Percentiles rank a stretch among this genome's conserved stretches.
Evolutionary conservation across 2,113 vertebrate species (phyloP).

Genomic region (Columba janthina): DNA sequence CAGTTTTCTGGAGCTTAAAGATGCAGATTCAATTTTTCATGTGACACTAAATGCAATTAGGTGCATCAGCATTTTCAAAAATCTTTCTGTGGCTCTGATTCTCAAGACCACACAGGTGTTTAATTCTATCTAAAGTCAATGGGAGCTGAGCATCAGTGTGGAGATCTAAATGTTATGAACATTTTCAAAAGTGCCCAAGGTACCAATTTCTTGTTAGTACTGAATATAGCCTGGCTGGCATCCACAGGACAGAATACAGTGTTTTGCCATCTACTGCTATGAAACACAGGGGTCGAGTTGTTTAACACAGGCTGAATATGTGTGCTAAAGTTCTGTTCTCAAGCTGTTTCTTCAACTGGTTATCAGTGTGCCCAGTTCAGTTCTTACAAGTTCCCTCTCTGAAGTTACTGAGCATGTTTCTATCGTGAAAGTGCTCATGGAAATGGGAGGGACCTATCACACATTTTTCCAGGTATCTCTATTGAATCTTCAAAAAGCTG

Average conservation of each 20-base stretch:
- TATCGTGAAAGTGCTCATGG: not conserved
- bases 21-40: not conserved
- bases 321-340: not conserved
- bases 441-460: not conserved
- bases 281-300: fast-evolving
- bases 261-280: not conserved
- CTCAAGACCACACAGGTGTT: not conserved
- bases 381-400: not conserved
- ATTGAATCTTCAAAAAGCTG: not conserved
- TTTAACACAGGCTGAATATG: not conserved
- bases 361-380: not conserved
- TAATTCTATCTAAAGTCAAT: not conserved
- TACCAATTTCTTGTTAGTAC: not conserved
- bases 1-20: not conserved
- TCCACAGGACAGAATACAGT: not conserved
- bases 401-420: fast-evolving
- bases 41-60: not conserved
- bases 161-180: not conserved
- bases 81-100: fast-evolving
- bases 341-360: not conserved
- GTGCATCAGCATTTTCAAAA: not conserved
- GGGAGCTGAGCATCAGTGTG: not conserved
- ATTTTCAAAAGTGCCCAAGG: not conserved
- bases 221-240: not conserved
- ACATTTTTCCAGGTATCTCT: not conserved